Percentiles rank a stretch among this genome's conserved stretches.
phyloP scores from a whole-genome alignment of 2,113 vertebrate genomes.

The Lophochroa leadbeateri region DNA sequence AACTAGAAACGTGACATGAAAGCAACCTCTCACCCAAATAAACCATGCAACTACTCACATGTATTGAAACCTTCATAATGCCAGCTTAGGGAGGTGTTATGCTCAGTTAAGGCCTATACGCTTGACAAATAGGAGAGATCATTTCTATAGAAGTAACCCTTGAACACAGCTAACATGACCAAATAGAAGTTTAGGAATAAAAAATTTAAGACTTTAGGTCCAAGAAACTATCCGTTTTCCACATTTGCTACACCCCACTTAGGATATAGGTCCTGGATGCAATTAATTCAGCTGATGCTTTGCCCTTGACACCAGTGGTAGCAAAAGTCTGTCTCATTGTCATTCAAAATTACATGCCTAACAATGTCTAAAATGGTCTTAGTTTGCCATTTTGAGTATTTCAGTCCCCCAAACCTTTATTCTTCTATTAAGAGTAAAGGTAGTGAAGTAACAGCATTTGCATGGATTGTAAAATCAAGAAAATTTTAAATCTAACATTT shows the following conservation, averaged over 20 bases:
- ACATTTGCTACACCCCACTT: neutral
- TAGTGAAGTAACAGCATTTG: neutral
- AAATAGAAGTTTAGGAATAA: neutral
- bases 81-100: neutral
- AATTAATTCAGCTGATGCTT: neutral
- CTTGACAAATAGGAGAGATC: neutral
- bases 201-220: neutral
- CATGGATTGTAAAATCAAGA: neutral
- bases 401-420: neutral
- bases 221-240: neutral
- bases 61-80: neutral
- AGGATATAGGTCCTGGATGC: neutral
- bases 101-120: neutral
- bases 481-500: neutral
- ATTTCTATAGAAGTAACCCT: neutral
- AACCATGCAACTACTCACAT: neutral
- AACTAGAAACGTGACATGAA: neutral
- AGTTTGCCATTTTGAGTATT: neutral
- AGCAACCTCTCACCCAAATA: neutral
- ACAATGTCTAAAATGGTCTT: neutral
- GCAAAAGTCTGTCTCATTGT: neutral
- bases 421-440: neutral
- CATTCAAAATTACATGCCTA: neutral
- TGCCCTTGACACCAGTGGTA: neutral
- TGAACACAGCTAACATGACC: neutral